These are phyloP conservation scores for Neodiprion lecontei DNA, from an alignment of 1,140 invertebrate genomes.

Conservation along the genomic window DNA sequence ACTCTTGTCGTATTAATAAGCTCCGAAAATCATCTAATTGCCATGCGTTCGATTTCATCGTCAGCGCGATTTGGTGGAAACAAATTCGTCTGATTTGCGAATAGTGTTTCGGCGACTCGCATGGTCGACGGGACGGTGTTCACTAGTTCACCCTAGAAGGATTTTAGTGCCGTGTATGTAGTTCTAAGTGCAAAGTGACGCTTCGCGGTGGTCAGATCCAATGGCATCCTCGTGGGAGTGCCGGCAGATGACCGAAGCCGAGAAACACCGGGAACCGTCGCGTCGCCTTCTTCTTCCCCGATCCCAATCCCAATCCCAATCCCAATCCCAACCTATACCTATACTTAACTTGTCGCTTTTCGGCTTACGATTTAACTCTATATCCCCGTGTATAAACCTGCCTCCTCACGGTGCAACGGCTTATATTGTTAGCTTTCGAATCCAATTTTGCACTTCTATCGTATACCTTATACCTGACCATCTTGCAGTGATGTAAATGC, in stretches of 20 bases:
- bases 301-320: conserved; percentile 46
- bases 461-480: too few relatives aligned
- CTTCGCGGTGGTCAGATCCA: conserved; percentile 41
- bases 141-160: background rate
- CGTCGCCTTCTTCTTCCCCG: conserved; percentile 9
- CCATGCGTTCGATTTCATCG: too few relatives aligned
- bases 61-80: too few relatives aligned
- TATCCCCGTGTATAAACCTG: too few relatives aligned
- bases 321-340: conserved; percentile 43
- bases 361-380: conserved; percentile 39
- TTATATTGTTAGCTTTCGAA: too few relatives aligned
- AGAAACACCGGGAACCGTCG: conserved; percentile 30
- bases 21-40: too few relatives aligned
- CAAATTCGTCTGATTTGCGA: background rate
- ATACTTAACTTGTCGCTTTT: conserved; percentile 58
- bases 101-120: background rate
- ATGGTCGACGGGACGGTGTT: background rate
- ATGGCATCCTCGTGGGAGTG: conserved; percentile 50
- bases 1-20: too few relatives aligned
- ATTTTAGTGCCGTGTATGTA: background rate
- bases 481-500: too few relatives aligned
- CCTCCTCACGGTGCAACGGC: too few relatives aligned
- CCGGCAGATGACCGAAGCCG: conserved; percentile 45
- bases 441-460: too few relatives aligned
- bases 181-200: conserved; percentile 49